phyloP scores from a whole-genome alignment of 2,113 vertebrate genomes.

The Podilymbus podiceps region DNA sequence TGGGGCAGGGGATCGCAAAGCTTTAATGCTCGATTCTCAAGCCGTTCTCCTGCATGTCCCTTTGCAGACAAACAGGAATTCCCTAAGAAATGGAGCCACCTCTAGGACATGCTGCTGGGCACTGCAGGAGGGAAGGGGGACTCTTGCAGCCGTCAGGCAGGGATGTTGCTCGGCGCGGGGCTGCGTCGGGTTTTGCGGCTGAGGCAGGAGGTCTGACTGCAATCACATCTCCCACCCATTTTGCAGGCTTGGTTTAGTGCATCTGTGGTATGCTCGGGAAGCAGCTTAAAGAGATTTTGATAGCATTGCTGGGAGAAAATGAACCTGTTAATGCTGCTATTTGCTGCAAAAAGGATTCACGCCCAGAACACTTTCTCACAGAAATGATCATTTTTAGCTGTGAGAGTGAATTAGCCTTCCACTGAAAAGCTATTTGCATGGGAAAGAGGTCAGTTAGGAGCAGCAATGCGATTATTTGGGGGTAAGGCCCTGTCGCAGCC shows the following conservation, averaged over 20 bases:
- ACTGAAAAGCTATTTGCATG: slow-evolving; percentile 51
- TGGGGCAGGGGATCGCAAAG: no score
- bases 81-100: background rate
- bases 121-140: background rate
- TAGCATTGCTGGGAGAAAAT: slow-evolving; percentile 62
- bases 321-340: slow-evolving; percentile 60
- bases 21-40: fast-evolving
- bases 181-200: background rate
- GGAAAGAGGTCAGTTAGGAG: slow-evolving; percentile 9
- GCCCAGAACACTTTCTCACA: slow-evolving; percentile 55
- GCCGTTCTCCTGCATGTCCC: background rate
- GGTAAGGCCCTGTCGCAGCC: slow-evolving; percentile 15
- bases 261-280: background rate
- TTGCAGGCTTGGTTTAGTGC: slow-evolving; percentile 15
- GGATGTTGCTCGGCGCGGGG: background rate
- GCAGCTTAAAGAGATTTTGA: slow-evolving; percentile 57
- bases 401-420: slow-evolving; percentile 63
- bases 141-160: background rate
- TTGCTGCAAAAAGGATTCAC: slow-evolving; percentile 50
- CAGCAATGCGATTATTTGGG: slow-evolving; percentile 33
- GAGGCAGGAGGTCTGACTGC: background rate
- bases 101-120: fast-evolving
- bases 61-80: background rate
- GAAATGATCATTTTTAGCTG: slow-evolving; percentile 53
- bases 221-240: slow-evolving; percentile 15